These are phyloP conservation scores for Pollimyrus isidori DNA, from an alignment of 2,113 vertebrate species.

Conservation along the genomic window DNA sequence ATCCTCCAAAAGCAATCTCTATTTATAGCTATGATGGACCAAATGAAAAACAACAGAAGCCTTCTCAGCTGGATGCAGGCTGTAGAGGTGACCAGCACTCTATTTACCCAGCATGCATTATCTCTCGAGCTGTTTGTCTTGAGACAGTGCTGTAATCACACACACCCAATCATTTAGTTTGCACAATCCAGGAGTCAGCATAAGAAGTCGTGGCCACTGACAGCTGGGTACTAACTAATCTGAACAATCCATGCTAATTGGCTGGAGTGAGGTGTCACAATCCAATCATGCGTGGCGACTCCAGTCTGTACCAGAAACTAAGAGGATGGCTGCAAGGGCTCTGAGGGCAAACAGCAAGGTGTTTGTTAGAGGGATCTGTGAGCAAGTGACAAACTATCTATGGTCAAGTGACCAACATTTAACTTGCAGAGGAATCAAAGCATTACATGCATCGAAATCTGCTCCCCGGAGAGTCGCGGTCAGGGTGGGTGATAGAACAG, in stretches of 20 bases:
- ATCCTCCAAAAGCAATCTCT: not conserved
- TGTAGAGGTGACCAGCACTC: conserved; percentile 15
- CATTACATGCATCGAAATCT: not conserved
- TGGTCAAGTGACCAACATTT: not conserved
- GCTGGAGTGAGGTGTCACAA: not conserved
- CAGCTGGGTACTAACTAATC: not conserved
- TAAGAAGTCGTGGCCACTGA: not conserved
- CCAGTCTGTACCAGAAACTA: not conserved
- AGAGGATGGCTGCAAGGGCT: not conserved
- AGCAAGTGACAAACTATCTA: not conserved
- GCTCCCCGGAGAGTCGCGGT: too few relatives aligned
- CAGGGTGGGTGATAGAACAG: too few relatives aligned
- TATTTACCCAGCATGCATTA: conserved; percentile 16
- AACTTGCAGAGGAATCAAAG: not conserved
- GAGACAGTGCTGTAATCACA: not conserved
- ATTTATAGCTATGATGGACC: conserved; percentile 4
- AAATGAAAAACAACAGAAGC: conserved; percentile 13
- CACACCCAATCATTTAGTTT: not conserved
- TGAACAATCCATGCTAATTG: not conserved
- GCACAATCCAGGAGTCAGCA: not conserved
- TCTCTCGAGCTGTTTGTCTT: not conserved
- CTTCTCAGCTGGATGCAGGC: conserved; percentile 11
- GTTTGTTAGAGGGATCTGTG: not conserved
- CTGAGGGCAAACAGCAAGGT: not conserved
- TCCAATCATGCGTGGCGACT: not conserved